A percentile compares a stretch with the other conserved stretches of the same genome.
phyloP scores from a whole-genome alignment of 1,140 invertebrate genomes.

The Euwallacea similis region DNA sequence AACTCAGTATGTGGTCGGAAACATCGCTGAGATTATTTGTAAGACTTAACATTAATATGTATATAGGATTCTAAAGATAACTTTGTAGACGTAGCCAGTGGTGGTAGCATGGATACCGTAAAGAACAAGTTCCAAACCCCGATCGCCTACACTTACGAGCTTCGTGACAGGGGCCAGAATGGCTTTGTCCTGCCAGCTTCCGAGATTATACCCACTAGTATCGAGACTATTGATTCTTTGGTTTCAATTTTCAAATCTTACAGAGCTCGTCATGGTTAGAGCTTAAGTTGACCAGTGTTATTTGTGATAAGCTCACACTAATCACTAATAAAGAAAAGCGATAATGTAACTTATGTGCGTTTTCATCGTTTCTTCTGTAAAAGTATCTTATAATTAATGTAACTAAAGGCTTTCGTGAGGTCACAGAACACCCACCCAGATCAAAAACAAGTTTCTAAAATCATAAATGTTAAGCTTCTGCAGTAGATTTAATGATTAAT shows the following conservation, averaged over 20 bases:
- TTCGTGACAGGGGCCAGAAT: constrained; percentile 68
- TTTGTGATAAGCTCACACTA: no score
- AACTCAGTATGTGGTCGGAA: constrained; percentile 64
- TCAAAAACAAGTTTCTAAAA: no score
- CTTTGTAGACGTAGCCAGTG: constrained; percentile 59
- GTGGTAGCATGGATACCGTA: constrained; percentile 72
- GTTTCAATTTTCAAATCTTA: constrained; percentile 59
- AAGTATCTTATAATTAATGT: no score
- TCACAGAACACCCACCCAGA: no score
- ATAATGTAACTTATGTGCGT: no score
- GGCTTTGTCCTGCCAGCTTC: constrained; percentile 75
- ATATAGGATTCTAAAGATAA: not conserved
- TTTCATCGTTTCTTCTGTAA: no score
- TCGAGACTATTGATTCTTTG: constrained; percentile 68
- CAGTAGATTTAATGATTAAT: no score
- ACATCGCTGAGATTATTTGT: constrained; percentile 62
- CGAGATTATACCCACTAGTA: constrained; percentile 70
- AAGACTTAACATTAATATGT: constrained; percentile 48
- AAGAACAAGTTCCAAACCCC: constrained; percentile 65
- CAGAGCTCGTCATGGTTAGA: constrained; percentile 6
- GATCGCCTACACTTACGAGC: constrained; percentile 66
- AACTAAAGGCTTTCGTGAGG: no score
- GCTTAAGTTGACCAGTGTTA: no score
- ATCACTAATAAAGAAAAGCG: no score
- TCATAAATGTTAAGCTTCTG: no score